Evolutionary conservation across 2,888 invertebrate genomes (phyloP).

Genomic region (Agriotes lineatus): DNA sequence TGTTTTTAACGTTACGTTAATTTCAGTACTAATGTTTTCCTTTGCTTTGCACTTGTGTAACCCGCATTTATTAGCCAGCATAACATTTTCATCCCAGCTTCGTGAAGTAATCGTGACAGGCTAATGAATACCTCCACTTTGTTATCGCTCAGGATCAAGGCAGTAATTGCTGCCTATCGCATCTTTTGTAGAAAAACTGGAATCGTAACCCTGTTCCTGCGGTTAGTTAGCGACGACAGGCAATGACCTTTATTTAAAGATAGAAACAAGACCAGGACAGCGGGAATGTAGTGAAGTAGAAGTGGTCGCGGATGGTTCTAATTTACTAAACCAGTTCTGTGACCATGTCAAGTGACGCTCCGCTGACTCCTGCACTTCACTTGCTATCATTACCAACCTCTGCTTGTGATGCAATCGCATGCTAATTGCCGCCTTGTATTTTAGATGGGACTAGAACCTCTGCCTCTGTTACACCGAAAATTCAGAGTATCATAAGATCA

Average conservation of each 20-base stretch:
- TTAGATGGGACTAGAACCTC: neutral
- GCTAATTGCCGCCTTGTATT: constrained; percentile 31
- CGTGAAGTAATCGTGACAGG: too few species aligned
- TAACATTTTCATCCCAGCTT: too few species aligned
- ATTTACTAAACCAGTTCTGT: constrained; percentile 66
- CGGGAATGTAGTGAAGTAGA: constrained; percentile 59
- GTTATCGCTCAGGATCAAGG: neutral
- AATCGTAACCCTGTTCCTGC: constrained; percentile 30
- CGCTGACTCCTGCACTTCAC: constrained; percentile 55
- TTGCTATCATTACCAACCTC: constrained; percentile 39
- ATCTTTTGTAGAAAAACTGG: constrained; percentile 29
- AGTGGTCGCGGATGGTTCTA: constrained; percentile 63
- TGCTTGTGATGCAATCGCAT: constrained; percentile 33
- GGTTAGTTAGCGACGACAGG: constrained; percentile 39
- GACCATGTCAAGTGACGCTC: constrained; percentile 65
- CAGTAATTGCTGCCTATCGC: neutral
- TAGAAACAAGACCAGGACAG: constrained; percentile 63
- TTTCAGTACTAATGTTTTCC: too few species aligned
- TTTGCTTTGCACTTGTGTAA: too few species aligned
- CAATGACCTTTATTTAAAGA: constrained; percentile 48
- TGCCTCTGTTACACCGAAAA: neutral
- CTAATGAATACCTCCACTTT: too few species aligned
- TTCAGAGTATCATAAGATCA: too few species aligned
- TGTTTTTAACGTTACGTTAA: too few species aligned
- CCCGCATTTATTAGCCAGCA: too few species aligned